Percentiles rank a stretch among this genome's conserved stretches.
These are phyloP conservation scores for Drosophila erecta DNA, from an alignment of 1,140 invertebrate genomes.

Conservation along the genomic window DNA sequence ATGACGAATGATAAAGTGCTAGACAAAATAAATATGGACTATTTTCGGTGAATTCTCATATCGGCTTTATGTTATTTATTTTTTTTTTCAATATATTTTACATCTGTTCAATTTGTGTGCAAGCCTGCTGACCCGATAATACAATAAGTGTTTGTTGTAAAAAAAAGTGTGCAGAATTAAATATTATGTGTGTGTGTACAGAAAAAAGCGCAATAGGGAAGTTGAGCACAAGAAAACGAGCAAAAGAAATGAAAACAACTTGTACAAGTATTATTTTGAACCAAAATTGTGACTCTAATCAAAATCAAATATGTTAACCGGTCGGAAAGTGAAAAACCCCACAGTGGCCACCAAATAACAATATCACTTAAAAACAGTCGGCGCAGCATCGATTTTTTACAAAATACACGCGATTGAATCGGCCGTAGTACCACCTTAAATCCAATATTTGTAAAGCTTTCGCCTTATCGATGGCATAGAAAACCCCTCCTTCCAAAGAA, in stretches of 20 bases:
- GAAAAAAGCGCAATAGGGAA: conserved; percentile 12
- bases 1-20: conserved; percentile 47
- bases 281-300: neutral
- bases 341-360: conserved; percentile 1
- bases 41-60: conserved; percentile 29
- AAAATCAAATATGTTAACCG: neutral
- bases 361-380: conserved; percentile 15
- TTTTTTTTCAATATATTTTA: conserved; percentile 17
- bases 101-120: neutral
- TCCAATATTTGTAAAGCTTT: conserved; percentile 5
- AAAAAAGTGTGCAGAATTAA: conserved; percentile 6
- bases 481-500: too few relatives aligned
- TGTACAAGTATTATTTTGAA: neutral
- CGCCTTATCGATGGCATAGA: conserved; percentile 1
- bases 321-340: neutral
- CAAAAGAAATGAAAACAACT: neutral
- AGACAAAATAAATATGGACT: conserved; percentile 36
- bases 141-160: conserved; percentile 11
- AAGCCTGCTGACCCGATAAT: conserved; percentile 11
- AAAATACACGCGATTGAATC: conserved; percentile 10
- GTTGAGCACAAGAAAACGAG: neutral
- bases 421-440: neutral
- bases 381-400: conserved; percentile 46
- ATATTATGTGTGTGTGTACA: conserved; percentile 14
- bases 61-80: conserved; percentile 11